phyloP scores from a whole-genome alignment of 2,888 invertebrate genomes.

The Cheilosia vulpina region DNA sequence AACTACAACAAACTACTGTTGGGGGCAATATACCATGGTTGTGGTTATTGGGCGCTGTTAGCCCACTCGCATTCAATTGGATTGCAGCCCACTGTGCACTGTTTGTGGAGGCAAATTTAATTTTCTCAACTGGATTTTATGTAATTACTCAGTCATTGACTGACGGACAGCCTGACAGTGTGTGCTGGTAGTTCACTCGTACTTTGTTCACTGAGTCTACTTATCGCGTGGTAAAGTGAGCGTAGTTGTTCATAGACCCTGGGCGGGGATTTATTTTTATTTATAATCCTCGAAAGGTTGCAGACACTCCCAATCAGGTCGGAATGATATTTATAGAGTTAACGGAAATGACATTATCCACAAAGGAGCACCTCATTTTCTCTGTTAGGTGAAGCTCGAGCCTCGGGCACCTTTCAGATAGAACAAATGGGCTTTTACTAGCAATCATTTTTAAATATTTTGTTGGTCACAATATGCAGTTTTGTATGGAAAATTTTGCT shows the following conservation, averaged over 20 bases:
- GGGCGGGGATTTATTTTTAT: background rate
- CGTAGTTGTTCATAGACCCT: slow-evolving; percentile 15
- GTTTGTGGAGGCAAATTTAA: slow-evolving; percentile 51
- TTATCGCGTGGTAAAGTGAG: slow-evolving; percentile 19
- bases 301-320: too few species aligned
- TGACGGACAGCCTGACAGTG: slow-evolving; percentile 42
- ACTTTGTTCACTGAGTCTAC: slow-evolving; percentile 1
- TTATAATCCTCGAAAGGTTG: background rate
- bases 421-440: too few species aligned
- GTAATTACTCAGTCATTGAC: slow-evolving; percentile 64
- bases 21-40: slow-evolving; percentile 16
- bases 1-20: slow-evolving; percentile 3
- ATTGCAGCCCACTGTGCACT: slow-evolving; percentile 53
- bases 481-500: too few species aligned
- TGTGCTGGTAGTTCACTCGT: slow-evolving; percentile 7
- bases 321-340: too few species aligned
- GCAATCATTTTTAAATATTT: too few species aligned
- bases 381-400: too few species aligned
- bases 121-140: slow-evolving; percentile 62
- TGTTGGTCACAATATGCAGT: too few species aligned
- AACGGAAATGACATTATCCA: too few species aligned
- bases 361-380: too few species aligned
- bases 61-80: slow-evolving; percentile 19
- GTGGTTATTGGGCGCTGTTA: slow-evolving; percentile 16
- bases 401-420: too few species aligned